Evolutionary conservation across 2,113 vertebrate genomes (phyloP), one percentile per base, ranked within the genome.

Genomic region (Microtus richardsoni): DNA sequence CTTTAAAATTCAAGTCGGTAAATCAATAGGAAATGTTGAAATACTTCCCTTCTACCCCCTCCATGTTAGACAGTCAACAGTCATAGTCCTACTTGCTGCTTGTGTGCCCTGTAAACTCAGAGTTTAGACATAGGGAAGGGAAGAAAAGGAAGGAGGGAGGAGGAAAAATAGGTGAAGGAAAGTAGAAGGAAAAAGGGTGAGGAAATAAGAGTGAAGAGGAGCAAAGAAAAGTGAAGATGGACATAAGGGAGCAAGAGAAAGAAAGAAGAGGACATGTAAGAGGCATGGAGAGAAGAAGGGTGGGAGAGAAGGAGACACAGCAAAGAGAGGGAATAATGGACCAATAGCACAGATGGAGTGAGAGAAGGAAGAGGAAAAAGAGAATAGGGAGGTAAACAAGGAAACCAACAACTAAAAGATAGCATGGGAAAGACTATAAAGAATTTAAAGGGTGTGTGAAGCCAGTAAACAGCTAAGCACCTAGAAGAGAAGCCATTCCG

Each of bases 1-100:
- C 39, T 41, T 77, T 89, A 94, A 93, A 96, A 94, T 75, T 84
- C 28, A 80, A 73, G 54, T 73, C 36, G 68, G 47, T 84, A 88
- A 93, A 58, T 89, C 82, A 91, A 33, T 74, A 79, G 14, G 64
- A 92, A 92, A 91, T 44, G 11, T 41, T 78, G 80, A 86, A 94
- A 33, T 14, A 58, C 22, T 93, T 82, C 30, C 75, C 28, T 83
- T 33, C 12, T 52, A 39, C 60, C 16, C 7, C 4, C 14, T 12
- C 54, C 24, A 36, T 33, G 16, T 58, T 78, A 89, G 24, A 24
- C 49, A 79, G 60, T 70, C 17, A 70, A 73, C 0, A 68, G 83
- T n/a, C 39, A 60, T 58, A 4, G 73, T 58, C 6, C 70, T 73
- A 36, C 7, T 30, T 68, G 24, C 19, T 39, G 4, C n/a, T 94